Percentiles rank a stretch among this genome's conserved stretches.
Conservation (phyloP, 2,797 vertebrate species). For the Pangasius larnaudii region DNA sequence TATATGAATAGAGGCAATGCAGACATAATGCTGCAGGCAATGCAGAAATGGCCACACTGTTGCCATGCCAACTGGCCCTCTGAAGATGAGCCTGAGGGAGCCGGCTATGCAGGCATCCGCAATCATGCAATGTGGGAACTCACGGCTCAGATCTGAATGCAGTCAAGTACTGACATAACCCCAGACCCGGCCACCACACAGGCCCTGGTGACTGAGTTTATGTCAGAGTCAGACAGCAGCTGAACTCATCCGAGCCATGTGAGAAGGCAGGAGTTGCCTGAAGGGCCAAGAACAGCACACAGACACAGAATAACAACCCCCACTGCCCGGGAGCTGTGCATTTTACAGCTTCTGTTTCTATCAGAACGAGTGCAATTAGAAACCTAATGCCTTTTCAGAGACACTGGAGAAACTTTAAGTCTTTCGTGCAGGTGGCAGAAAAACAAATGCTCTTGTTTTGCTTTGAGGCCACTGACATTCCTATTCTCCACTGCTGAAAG, state of each 20-base stretch:
- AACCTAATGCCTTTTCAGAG: constrained; percentile 44
- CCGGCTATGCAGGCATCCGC: neutral
- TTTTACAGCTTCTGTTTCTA: constrained; percentile 55
- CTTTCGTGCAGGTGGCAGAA: constrained; percentile 43
- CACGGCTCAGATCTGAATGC: neutral
- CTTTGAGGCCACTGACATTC: constrained; percentile 42
- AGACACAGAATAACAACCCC: constrained; percentile 37
- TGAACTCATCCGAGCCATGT: constrained; percentile 44
- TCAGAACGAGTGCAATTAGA: constrained; percentile 50
- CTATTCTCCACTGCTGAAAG: constrained; percentile 24
- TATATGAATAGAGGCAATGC: constrained; percentile 41
- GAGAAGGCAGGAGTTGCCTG: constrained; percentile 46
- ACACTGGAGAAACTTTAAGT: constrained; percentile 37
- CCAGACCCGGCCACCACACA: neutral
- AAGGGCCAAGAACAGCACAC: constrained; percentile 48
- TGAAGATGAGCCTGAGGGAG: constrained; percentile 22
- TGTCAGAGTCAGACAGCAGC: constrained; percentile 47
- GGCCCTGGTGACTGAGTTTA: constrained; percentile 23
- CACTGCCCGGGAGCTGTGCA: constrained; percentile 38
- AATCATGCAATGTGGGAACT: constrained; percentile 5
- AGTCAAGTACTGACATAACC: constrained; percentile 5
- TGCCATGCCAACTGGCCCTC: constrained; percentile 15
- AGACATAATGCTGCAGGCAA: constrained; percentile 39
- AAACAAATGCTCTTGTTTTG: constrained; percentile 46
- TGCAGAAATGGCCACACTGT: constrained; percentile 27